Percentiles rank a stretch among this genome's conserved stretches.
phyloP scores from a whole-genome alignment of 2,888 invertebrate genomes.

The Limnephilus auricula region DNA sequence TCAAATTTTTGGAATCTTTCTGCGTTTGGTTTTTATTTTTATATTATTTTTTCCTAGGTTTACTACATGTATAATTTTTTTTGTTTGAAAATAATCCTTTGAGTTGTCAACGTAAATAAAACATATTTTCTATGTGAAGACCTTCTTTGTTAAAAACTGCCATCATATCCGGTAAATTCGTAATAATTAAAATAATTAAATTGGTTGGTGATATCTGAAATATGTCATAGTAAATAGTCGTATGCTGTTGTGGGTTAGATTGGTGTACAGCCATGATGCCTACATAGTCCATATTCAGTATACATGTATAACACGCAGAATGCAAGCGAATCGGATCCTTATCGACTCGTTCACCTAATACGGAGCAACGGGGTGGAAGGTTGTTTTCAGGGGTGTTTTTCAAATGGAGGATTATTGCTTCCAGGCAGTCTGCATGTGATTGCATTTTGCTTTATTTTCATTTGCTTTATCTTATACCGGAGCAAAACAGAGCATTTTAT shows the following conservation, averaged over 20 bases:
- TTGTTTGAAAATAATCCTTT: too few relatives aligned
- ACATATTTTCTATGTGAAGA: neutral
- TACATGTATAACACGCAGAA: neutral
- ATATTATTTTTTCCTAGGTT: too few relatives aligned
- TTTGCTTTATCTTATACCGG: neutral
- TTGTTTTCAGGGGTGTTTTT: constrained; percentile 31
- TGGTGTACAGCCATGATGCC: neutral
- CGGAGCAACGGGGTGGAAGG: constrained; percentile 29
- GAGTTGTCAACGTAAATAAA: too few relatives aligned
- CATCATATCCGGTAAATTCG: neutral
- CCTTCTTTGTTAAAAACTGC: neutral
- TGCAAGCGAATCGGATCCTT: constrained; percentile 43
- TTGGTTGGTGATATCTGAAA: neutral
- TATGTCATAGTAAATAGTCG: neutral
- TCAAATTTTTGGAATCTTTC: too few relatives aligned
- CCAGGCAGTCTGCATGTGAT: constrained; percentile 4
- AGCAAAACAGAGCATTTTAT: neutral
- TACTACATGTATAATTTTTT: too few relatives aligned
- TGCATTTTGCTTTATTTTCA: neutral
- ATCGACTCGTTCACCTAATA: constrained; percentile 33
- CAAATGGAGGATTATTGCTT: constrained; percentile 26
- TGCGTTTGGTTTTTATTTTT: too few relatives aligned
- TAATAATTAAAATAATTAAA: neutral
- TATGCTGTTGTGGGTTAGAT: neutral
- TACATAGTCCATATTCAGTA: neutral